Evolutionary conservation across 2,888 invertebrate genomes (phyloP).

Genomic region (Apodemia zela): DNA sequence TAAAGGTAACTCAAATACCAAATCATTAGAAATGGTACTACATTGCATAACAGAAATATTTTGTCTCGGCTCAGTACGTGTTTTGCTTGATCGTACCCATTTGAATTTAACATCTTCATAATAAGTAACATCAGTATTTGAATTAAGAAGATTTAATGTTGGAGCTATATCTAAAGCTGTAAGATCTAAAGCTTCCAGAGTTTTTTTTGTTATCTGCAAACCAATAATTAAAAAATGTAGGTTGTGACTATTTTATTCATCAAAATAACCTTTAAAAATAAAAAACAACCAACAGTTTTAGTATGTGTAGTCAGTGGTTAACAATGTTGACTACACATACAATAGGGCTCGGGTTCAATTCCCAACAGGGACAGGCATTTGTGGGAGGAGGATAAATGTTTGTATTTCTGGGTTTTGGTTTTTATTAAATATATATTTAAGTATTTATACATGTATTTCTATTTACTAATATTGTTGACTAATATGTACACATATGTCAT

Average conservation of each 20-base stretch:
- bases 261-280: too few species aligned
- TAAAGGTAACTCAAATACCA: slow-evolving; percentile 39
- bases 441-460: too few species aligned
- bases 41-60: slow-evolving; percentile 47
- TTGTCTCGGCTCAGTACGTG: slow-evolving; percentile 34
- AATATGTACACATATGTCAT: too few species aligned
- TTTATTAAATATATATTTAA: too few species aligned
- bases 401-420: too few species aligned
- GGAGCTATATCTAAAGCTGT: slow-evolving; percentile 45
- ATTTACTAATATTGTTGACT: too few species aligned
- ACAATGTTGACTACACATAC: too few species aligned
- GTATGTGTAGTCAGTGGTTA: too few species aligned
- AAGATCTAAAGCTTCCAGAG: slow-evolving; percentile 46
- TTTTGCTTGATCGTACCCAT: slow-evolving; percentile 49
- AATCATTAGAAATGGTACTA: slow-evolving; percentile 45
- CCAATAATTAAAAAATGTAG: not conserved
- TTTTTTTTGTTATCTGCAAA: slow-evolving; percentile 52
- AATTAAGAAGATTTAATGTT: slow-evolving; percentile 46
- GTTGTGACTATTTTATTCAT: slow-evolving; percentile 15
- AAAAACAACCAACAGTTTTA: too few species aligned
- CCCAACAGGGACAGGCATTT: too few species aligned
- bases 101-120: slow-evolving; percentile 53
- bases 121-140: slow-evolving; percentile 41
- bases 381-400: too few species aligned
- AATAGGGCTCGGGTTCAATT: too few species aligned